Conservation (phyloP, 2,797 vertebrate genomes). For the Denticeps clupeoides region DNA sequence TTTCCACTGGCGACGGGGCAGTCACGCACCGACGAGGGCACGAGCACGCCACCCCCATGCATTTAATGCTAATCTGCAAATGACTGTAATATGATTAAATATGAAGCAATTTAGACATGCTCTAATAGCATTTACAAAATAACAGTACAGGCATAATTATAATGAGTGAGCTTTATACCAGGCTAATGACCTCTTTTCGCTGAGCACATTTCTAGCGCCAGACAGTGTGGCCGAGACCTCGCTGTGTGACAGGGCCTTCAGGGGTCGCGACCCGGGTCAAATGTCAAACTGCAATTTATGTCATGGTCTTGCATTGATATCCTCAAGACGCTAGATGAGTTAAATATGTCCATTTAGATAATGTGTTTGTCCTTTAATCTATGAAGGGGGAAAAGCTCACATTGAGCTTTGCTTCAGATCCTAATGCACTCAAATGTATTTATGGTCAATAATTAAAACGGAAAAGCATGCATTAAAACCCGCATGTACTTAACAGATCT, state of each 20-base stretch:
- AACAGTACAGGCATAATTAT: constrained; percentile 32
- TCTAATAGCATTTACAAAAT: constrained; percentile 43
- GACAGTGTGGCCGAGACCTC: constrained; percentile 9
- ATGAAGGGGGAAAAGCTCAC: constrained; percentile 40
- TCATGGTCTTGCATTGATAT: constrained; percentile 37
- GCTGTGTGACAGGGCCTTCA: constrained; percentile 26
- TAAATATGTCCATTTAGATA: constrained; percentile 70
- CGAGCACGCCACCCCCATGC: not conserved
- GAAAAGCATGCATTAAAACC: constrained; percentile 72
- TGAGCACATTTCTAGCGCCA: not conserved
- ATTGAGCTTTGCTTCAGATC: constrained; percentile 42
- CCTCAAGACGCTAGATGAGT: constrained; percentile 48
- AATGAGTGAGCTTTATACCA: constrained; percentile 12
- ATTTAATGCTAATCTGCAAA: constrained; percentile 43
- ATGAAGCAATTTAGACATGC: constrained; percentile 49
- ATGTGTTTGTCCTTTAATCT: constrained; percentile 61
- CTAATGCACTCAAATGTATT: constrained; percentile 71
- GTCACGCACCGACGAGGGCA: not conserved
- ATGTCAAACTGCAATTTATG: constrained; percentile 62
- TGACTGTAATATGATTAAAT: constrained; percentile 50
- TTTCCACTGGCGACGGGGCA: too few species aligned
- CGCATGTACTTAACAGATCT: constrained; percentile 73
- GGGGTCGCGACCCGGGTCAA: constrained; percentile 46
- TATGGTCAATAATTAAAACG: constrained; percentile 75
- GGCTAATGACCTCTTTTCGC: constrained; percentile 29